Conservation (phyloP, 1,140 invertebrate species). For the Venustaconcha ellipsiformis region DNA sequence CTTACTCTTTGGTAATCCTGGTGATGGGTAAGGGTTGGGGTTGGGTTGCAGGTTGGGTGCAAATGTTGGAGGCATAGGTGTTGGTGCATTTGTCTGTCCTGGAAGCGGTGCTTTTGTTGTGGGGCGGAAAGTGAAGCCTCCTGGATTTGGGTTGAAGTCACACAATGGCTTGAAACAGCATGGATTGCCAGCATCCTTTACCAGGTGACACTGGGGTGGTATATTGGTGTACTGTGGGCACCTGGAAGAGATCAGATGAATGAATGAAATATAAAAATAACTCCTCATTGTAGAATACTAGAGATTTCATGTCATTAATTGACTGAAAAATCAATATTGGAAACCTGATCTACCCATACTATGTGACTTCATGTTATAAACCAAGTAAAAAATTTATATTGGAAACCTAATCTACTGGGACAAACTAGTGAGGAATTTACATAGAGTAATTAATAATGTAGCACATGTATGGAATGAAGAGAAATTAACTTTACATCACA, state of each 20-base stretch:
- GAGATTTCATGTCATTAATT: too few relatives aligned
- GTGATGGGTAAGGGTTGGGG: conserved; percentile 17
- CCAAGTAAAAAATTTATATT: too few relatives aligned
- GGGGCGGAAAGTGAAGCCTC: conserved; percentile 9
- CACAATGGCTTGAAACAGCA: conserved; percentile 51
- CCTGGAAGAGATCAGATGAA: conserved; percentile 21
- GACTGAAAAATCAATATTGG: too few relatives aligned
- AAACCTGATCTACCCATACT: too few relatives aligned
- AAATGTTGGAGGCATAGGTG: conserved; percentile 8
- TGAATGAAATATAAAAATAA: not conserved
- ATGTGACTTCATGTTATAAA: too few relatives aligned
- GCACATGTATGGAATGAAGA: too few relatives aligned
- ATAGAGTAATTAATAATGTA: too few relatives aligned
- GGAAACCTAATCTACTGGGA: too few relatives aligned
- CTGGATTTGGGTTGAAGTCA: conserved; percentile 25
- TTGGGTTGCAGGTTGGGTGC: conserved; percentile 16
- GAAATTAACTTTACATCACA: too few relatives aligned
- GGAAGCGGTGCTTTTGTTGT: conserved; percentile 36
- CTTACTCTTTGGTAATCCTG: conserved; percentile 24
- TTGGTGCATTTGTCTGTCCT: conserved; percentile 16
- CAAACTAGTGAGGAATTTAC: too few relatives aligned
- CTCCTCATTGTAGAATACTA: not conserved
- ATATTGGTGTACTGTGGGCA: conserved; percentile 46
- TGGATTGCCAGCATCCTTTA: conserved; percentile 42
- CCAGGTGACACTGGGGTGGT: conserved; percentile 43